phyloP scores from a whole-genome alignment of 2,797 vertebrate species.

The Pampus argenteus region DNA sequence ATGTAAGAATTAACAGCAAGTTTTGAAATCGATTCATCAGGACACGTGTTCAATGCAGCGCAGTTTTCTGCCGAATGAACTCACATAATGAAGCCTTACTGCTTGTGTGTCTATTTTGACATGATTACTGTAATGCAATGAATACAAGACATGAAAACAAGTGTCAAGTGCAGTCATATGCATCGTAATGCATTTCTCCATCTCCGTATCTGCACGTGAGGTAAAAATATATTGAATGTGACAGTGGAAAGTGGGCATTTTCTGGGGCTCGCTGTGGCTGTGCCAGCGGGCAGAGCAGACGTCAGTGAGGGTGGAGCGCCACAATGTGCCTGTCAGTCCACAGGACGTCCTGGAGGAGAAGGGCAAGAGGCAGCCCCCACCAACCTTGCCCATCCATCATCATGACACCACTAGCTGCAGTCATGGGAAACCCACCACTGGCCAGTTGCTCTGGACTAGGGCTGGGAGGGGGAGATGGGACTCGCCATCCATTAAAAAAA shows the following conservation, averaged over 20 bases:
- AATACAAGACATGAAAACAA: background rate
- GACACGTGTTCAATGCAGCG: background rate
- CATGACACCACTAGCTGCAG: conserved; percentile 78
- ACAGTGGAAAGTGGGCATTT: conserved; percentile 63
- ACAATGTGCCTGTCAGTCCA: conserved; percentile 84
- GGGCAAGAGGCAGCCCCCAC: conserved; percentile 80
- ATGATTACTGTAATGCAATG: background rate
- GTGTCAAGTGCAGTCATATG: background rate
- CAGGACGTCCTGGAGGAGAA: conserved; percentile 80
- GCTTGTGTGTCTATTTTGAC: conserved; percentile 1
- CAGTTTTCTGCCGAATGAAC: background rate
- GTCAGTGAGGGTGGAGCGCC: conserved; percentile 63
- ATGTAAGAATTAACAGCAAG: background rate
- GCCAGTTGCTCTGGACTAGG: conserved; percentile 70
- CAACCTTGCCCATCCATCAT: conserved; percentile 86
- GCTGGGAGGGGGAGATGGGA: conserved; percentile 53
- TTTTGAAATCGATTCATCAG: background rate
- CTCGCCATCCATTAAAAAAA: conserved; percentile 77
- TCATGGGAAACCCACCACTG: conserved; percentile 81
- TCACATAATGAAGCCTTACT: background rate
- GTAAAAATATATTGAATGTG: conserved; percentile 18
- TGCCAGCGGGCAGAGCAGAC: conserved; percentile 72
- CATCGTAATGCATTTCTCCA: background rate
- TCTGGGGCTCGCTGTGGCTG: conserved; percentile 48
- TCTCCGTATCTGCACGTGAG: background rate